Evolutionary conservation across 2,888 invertebrate genomes (phyloP).

Genomic region (Anagyrus pseudococci): DNA sequence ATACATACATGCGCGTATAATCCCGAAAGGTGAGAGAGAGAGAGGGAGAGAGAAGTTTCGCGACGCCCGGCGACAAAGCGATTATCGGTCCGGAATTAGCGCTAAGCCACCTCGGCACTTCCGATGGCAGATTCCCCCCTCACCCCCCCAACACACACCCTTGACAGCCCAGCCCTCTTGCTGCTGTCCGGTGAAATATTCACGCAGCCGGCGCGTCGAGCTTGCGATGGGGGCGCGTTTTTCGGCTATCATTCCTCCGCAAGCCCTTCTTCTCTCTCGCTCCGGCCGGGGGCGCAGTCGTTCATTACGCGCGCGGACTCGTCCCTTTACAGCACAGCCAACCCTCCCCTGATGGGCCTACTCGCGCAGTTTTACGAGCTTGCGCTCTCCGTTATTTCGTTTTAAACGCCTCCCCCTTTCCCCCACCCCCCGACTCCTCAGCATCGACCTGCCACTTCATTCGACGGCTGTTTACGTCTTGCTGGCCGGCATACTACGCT

Average conservation of each 20-base stretch:
- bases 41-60: too few relatives aligned
- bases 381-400: neutral
- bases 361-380: constrained; percentile 9
- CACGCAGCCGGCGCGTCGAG: constrained; percentile 1
- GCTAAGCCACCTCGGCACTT: neutral
- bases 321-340: neutral
- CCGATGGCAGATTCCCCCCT: too few relatives aligned
- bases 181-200: constrained; percentile 16
- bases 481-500: too few relatives aligned
- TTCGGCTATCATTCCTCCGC: constrained; percentile 20
- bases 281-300: neutral
- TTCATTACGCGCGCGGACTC: too few relatives aligned
- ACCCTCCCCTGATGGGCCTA: neutral
- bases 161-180: too few relatives aligned
- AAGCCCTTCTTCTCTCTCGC: neutral
- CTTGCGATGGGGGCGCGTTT: constrained; percentile 1
- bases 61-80: neutral
- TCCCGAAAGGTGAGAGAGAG: too few relatives aligned
- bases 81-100: neutral
- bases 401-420: too few relatives aligned
- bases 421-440: too few relatives aligned
- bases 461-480: too few relatives aligned
- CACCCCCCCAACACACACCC: too few relatives aligned
- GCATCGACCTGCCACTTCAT: too few relatives aligned
- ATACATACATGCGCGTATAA: too few relatives aligned